Conservation (phyloP, 2,113 vertebrate genomes). For the Nibea coibor region DNA sequence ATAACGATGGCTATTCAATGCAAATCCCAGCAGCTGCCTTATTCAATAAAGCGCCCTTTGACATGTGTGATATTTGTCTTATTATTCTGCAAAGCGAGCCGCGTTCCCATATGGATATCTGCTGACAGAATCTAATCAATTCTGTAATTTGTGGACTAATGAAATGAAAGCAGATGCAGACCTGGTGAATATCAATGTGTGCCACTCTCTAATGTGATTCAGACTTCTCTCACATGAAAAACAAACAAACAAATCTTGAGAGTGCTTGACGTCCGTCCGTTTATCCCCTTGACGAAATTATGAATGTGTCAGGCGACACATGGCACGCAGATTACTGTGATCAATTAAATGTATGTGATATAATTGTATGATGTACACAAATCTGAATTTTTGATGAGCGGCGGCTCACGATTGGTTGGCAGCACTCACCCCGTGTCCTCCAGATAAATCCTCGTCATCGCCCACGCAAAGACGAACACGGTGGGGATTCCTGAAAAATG, state of each 20-base stretch:
- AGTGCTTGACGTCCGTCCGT: fast-evolving
- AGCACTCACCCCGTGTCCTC: constrained; percentile 89
- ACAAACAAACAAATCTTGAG: neutral
- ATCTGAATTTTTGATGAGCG: neutral
- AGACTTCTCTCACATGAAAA: neutral
- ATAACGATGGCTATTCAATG: neutral
- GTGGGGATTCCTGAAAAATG: constrained; percentile 87
- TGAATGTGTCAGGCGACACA: neutral
- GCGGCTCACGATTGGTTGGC: neutral
- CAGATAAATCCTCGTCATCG: constrained; percentile 85
- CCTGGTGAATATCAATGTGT: neutral
- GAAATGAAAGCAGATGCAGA: neutral
- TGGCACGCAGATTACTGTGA: neutral
- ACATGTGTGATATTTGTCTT: constrained; percentile 9
- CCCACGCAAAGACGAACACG: constrained; percentile 87
- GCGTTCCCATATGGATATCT: neutral
- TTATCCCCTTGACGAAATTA: neutral
- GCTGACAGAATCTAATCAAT: neutral
- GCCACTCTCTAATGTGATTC: neutral
- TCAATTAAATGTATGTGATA: neutral
- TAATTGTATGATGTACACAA: neutral
- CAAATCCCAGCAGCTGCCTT: neutral
- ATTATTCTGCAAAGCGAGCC: neutral
- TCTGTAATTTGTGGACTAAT: constrained; percentile 15
- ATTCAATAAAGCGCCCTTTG: constrained; percentile 2